Base-by-base conservation (phyloP, 1,140 invertebrate species). In the Neomicropteryx cornuta region DNA sequence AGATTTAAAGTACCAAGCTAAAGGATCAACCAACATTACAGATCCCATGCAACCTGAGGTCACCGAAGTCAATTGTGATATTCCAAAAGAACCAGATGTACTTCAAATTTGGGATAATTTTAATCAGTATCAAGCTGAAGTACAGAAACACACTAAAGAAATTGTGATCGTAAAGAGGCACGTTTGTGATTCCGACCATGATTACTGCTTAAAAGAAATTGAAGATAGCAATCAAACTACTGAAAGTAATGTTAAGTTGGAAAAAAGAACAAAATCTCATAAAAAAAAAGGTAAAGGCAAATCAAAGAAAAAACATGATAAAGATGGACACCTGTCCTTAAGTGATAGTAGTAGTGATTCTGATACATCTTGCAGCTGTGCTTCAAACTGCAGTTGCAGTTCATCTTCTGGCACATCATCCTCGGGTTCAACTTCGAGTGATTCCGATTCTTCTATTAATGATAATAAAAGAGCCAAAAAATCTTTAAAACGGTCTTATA, bases 91-190 rank as follows among this genome's bases (percentile, higher is more conserved):
- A 47, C 55, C 59, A 22, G 53, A 58, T 42, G 64, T 72, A 22
- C 52, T 66, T 40, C 77, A 81, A n/a, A 85, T 86, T 52, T 86
- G 83, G 83, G 80, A 87, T 49, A 85, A 86, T 52, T 83, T 87
- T 39, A 80, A 81, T 53, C 75, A 73, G 19, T 80, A 77, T 52
- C 70, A 77, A 45, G 75, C 76, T 8, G 65, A 66, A 49, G 50
- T 60, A 23, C 63, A 66, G 38, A 64, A 64, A 46, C 57, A 56
- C 36, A 62, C 53, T 48, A 58, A 67, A 48, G 63, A 63, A 43
- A 62, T 68, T 33, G 66, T 69, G 27, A 48, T 48, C 29, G 53
- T 69, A 14, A 54, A 57, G 43, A 61, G 59, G 47, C 72, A 74
- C 51, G 71, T 75, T n/a, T 67, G 61, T 36, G 65, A 64, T 46